Evolutionary conservation across 1,140 invertebrate genomes (phyloP), one percentile per base, ranked within the genome.

Genomic region (Macrocentrus cingulum): DNA sequence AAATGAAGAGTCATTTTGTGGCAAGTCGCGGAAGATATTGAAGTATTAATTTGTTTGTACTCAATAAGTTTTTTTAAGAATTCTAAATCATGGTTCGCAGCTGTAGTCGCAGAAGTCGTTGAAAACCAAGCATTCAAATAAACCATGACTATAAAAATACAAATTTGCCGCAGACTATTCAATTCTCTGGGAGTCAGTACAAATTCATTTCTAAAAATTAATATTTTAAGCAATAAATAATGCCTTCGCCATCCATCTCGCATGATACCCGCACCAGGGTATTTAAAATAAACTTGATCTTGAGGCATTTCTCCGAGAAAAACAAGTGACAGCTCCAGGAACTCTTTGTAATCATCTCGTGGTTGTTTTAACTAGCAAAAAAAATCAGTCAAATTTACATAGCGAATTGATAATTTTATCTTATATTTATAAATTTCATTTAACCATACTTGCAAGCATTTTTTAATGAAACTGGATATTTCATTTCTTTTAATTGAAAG

Each of bases 191-290:
- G 8, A 3, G 3, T 39, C 8, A 39, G 11, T 5, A n/a, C 15
- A 13, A 39, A 39, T 15, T 39, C 3, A 3, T 39, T 15, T 11
- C 11, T 39, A 13, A 39, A 39, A 39, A 39, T 8, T n/a, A 48
- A 48, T 23, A 48, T 48, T 48, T 48, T 48, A 48, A 25, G 20
- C 45, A 48, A 48, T 25, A 48, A 25, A 48, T 48, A n/a, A n/a
- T 7, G 45, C 45, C 45, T 48, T 48, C 2, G 20, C 19, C 6
- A 48, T 20, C 45, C 45, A 48, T 19, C 45, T 15, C 23, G 45
- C 45, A 48, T 48, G 45, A 25, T 19, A n/a, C 23, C 13, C n/a
- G 20, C 45, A 25, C 45, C 45, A 25, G 45, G 45, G 29, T 11
- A 2, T 25, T 25, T 48, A 13, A 48, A 49, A 4, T 1, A 9